These are phyloP conservation scores for Muraenolepis orangiensis DNA, from an alignment of 2,797 vertebrate genomes.

Conservation along the genomic window DNA sequence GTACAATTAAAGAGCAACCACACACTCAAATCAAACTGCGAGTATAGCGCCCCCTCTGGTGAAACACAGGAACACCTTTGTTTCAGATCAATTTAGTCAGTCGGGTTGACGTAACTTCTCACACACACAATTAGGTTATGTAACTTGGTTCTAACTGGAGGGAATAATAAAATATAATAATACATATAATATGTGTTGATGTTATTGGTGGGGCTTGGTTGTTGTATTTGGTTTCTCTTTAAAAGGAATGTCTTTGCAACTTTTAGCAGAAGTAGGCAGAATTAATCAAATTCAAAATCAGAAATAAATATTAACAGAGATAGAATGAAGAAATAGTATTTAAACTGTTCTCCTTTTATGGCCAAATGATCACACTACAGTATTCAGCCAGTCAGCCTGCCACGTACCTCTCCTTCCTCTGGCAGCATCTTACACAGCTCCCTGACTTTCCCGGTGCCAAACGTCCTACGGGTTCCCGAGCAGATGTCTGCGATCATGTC, in stretches of 20 bases:
- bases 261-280: not conserved
- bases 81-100: not conserved
- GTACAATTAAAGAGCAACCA: too few species aligned
- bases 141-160: not conserved
- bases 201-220: too few species aligned
- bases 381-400: not conserved
- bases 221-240: not conserved
- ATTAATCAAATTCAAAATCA: too few species aligned
- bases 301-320: too few species aligned
- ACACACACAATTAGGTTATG: not conserved
- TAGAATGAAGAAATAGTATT: too few species aligned
- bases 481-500: conserved; percentile 73
- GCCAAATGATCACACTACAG: too few species aligned
- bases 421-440: conserved; percentile 79
- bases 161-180: too few species aligned
- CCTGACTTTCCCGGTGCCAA: conserved; percentile 73
- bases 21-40: not conserved
- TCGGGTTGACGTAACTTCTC: not conserved
- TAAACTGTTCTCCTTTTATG: too few species aligned
- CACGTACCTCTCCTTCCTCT: conserved; percentile 72
- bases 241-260: not conserved
- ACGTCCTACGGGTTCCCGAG: conserved; percentile 58
- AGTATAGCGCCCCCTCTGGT: not conserved
- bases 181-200: too few species aligned
- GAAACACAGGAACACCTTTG: too few species aligned